phyloP scores from a whole-genome alignment of 1,140 invertebrate genomes.

The Gonioctena quinquepunctata region DNA sequence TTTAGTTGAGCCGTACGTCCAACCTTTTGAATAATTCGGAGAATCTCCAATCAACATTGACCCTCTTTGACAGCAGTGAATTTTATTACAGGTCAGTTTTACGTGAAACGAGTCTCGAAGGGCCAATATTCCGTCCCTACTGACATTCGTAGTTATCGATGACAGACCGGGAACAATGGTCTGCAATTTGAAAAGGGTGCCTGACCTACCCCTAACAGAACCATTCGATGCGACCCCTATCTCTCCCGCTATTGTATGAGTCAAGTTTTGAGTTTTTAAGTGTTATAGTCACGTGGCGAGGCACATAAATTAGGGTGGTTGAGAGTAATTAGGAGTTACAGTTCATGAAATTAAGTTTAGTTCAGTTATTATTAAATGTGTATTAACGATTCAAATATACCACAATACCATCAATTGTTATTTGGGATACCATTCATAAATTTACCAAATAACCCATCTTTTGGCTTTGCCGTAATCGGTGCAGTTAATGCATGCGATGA shows the following conservation, averaged over 20 bases:
- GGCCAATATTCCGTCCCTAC: background rate
- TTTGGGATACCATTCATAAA: too few species aligned
- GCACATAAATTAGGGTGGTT: background rate
- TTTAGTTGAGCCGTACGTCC: too few species aligned
- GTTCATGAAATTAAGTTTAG: too few species aligned
- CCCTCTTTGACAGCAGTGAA: background rate
- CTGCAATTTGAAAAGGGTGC: background rate
- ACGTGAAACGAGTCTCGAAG: background rate
- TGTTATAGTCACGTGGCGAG: background rate
- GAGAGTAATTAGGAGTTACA: too few species aligned
- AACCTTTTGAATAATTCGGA: background rate
- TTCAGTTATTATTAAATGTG: too few species aligned
- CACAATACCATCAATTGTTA: too few species aligned
- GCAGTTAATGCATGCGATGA: too few species aligned
- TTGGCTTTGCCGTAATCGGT: too few species aligned
- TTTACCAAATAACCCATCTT: too few species aligned
- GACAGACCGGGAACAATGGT: background rate
- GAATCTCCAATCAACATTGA: background rate
- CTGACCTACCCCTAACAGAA: background rate
- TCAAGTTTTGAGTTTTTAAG: background rate
- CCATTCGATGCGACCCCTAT: background rate
- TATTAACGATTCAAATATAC: too few species aligned
- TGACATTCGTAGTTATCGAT: background rate
- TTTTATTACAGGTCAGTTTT: background rate
- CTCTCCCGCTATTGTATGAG: background rate